phyloP scores from a whole-genome alignment of 2,113 vertebrate genomes.

The Pipa parva region DNA sequence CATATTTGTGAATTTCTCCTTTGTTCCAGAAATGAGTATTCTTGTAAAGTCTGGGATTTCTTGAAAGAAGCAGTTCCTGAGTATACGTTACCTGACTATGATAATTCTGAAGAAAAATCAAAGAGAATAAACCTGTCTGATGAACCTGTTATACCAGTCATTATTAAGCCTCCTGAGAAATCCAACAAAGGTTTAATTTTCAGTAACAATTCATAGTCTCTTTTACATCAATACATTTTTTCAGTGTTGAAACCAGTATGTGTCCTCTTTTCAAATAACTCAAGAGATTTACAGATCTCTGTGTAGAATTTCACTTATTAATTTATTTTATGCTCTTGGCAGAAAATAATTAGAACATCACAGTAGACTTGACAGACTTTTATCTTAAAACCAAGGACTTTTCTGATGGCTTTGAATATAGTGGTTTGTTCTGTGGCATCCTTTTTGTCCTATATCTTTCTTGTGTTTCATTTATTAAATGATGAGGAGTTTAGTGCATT shows the following conservation, averaged over 20 bases:
- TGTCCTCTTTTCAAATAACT: background rate
- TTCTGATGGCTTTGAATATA: too few species aligned
- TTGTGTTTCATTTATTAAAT: too few species aligned
- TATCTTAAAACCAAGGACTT: too few species aligned
- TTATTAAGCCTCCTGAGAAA: slow-evolving; percentile 50
- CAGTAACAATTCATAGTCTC: background rate
- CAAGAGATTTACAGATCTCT: too few species aligned
- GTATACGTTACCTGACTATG: slow-evolving; percentile 63
- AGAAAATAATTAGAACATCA: too few species aligned
- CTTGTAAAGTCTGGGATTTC: slow-evolving; percentile 72
- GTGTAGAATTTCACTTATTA: too few species aligned
- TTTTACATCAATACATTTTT: background rate
- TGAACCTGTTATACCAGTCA: slow-evolving; percentile 21
- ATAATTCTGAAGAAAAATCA: slow-evolving; percentile 42
- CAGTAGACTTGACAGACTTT: too few species aligned
- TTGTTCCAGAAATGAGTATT: slow-evolving; percentile 59
- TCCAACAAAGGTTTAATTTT: slow-evolving; percentile 59
- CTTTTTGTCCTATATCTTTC: too few species aligned
- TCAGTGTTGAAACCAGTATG: background rate
- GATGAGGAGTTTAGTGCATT: too few species aligned
- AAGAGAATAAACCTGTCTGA: slow-evolving; percentile 46
- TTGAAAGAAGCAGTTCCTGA: slow-evolving; percentile 70
- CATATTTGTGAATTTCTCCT: background rate
- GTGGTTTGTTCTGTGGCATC: too few species aligned
- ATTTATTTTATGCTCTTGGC: too few species aligned